Base-by-base conservation (phyloP, 2,797 vertebrate genomes). In the Danio kyathit region DNA sequence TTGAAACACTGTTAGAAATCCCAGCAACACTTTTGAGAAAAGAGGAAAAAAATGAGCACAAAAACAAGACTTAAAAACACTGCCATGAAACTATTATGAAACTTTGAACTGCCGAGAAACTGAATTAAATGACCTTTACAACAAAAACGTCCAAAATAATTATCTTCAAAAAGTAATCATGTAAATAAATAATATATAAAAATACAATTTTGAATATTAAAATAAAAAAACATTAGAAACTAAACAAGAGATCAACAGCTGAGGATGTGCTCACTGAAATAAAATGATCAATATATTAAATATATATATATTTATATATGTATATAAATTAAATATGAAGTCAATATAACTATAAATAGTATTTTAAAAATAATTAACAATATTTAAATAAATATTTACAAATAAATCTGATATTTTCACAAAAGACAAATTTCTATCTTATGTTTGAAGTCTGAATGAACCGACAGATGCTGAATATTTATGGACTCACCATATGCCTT, bases 401-500 rank as follows among this genome's bases (percentile, higher is more conserved):
- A 14, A 17, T 9, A 2, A 17, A 12, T 44, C 48, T 13, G 43
- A 43, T 9, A 54, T 61, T 61, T 49, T 48, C n/a, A n/a, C n/a
- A 3, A 5, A 38, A 74, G 71, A 12, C 2, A 19, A 40, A 61
- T 21, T 19, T 44, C 72, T 13, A 14, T 14, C 60, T 17, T 11
- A 11, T 66, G 12, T 17, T 19, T 41, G 12, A 19, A 29, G 9
- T 14, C n/a, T 64, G 46, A 49, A 29, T 52, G 19, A 49, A n/a
- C 16, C 17, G 10, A 52, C 7, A 41, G 29, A 54, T 10, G 5
- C 54, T 38, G 6, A 16, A 44, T 12, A 14, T 72, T n/a, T 8
- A 19, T 7, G 17, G 2, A 96, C 97, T 97, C 91, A 99, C 98
- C 98, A 99, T 99, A 97, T 95, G 98, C 96, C 94, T 97, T 91